Evolutionary conservation across 1,140 invertebrate species (phyloP).

Genomic region (Macrocentrus cingulum): DNA sequence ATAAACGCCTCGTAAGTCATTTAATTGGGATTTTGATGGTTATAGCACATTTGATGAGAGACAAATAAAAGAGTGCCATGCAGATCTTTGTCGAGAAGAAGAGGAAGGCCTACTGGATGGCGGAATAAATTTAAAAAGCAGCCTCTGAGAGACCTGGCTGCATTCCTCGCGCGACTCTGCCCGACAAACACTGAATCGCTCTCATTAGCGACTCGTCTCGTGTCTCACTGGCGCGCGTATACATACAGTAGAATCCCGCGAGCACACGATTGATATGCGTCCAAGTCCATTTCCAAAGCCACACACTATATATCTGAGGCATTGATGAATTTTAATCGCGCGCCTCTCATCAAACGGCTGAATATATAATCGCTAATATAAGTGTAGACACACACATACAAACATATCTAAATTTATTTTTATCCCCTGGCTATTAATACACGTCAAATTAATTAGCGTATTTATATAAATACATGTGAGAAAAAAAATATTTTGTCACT

Average conservation of each 20-base stretch:
- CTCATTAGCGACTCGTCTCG: slow-evolving; percentile 45
- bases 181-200: slow-evolving; percentile 44
- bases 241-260: too few relatives aligned
- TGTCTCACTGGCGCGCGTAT: slow-evolving; percentile 40
- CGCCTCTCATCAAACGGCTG: not conserved
- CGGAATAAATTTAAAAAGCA: slow-evolving; percentile 44
- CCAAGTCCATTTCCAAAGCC: slow-evolving; percentile 41
- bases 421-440: too few relatives aligned
- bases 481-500: too few relatives aligned
- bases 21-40: not conserved
- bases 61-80: slow-evolving; percentile 31
- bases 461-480: too few relatives aligned
- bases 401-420: too few relatives aligned
- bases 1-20: too few relatives aligned
- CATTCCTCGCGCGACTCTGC: slow-evolving; percentile 41
- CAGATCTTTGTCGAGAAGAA: slow-evolving; percentile 14
- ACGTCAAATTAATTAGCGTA: too few relatives aligned
- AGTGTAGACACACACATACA: slow-evolving; percentile 1
- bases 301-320: slow-evolving; percentile 26
- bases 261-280: slow-evolving; percentile 43
- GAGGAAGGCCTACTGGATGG: slow-evolving; percentile 16
- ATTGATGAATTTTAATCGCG: slow-evolving; percentile 46
- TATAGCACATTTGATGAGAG: not conserved
- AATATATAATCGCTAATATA: not conserved
- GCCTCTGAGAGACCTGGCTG: slow-evolving; percentile 34